Percentiles rank a stretch among this genome's conserved stretches.
These are phyloP conservation scores for Zoanthus gigantus DNA, from an alignment of 92 coral and sea anemone species.

Conservation along the genomic window DNA sequence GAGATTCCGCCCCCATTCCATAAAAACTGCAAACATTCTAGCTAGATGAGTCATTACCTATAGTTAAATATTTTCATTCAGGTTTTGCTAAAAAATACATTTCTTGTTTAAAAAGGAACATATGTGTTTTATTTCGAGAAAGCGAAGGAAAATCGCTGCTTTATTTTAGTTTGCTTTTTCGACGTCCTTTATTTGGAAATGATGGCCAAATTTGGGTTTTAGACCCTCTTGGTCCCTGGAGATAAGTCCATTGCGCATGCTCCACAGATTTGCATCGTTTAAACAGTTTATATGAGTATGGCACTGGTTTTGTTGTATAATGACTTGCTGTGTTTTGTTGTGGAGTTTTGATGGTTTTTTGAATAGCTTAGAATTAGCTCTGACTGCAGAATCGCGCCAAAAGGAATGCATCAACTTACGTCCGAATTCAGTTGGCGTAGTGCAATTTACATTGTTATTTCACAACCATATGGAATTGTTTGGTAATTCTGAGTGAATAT, in stretches of 20 bases:
- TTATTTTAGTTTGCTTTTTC: background rate
- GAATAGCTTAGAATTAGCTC: constrained; percentile 26
- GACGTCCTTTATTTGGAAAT: constrained; percentile 26
- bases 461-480: constrained; percentile 5
- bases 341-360: constrained; percentile 42
- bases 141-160: background rate
- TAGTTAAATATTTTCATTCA: background rate
- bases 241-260: constrained; percentile 36
- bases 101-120: background rate
- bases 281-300: constrained; percentile 18
- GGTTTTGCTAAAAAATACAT: background rate
- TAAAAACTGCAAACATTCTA: constrained; percentile 6
- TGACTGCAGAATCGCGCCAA: background rate
- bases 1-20: constrained; percentile 18
- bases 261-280: constrained; percentile 37
- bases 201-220: constrained; percentile 38
- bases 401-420: constrained; percentile 42
- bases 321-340: constrained; percentile 45
- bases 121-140: background rate
- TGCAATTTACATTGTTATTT: background rate
- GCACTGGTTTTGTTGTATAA: constrained; percentile 46
- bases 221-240: constrained; percentile 14
- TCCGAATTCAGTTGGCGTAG: constrained; percentile 24
- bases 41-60: background rate
- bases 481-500: background rate